A percentile compares a stretch with the other conserved stretches of the same genome.
Conservation (phyloP, 2,888 invertebrate species). For the Xestoiulus laeticollis region DNA sequence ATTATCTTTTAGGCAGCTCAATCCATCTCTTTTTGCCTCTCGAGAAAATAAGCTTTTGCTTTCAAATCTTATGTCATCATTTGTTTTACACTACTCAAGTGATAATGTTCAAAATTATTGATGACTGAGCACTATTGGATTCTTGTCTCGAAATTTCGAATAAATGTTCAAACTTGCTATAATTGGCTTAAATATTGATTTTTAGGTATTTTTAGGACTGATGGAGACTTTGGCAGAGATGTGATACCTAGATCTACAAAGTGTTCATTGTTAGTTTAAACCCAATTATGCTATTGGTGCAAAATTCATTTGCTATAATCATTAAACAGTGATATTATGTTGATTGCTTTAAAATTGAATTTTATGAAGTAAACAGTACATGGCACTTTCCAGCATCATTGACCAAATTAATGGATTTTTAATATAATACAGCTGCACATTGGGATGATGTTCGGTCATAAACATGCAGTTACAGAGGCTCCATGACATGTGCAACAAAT, state of each 20-base stretch:
- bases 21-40: background rate
- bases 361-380: background rate
- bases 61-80: background rate
- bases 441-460: background rate
- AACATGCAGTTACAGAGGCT: background rate
- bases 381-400: background rate
- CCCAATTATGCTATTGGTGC: too few relatives aligned
- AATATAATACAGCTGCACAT: too few relatives aligned
- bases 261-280: too few relatives aligned
- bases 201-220: too few relatives aligned
- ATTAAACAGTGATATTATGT: too few relatives aligned
- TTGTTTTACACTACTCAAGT: background rate
- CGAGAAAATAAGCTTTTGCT: background rate
- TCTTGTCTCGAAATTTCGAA: too few relatives aligned
- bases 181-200: too few relatives aligned
- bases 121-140: background rate
- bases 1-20: slow-evolving; percentile 25
- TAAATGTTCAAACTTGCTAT: too few relatives aligned
- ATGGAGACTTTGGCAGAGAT: too few relatives aligned
- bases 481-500: background rate
- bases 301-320: too few relatives aligned
- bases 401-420: background rate
- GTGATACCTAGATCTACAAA: too few relatives aligned
- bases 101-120: background rate
- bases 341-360: too few relatives aligned